Evolutionary conservation across 2,888 invertebrate genomes (phyloP).

Genomic region (Plebejus argus): DNA sequence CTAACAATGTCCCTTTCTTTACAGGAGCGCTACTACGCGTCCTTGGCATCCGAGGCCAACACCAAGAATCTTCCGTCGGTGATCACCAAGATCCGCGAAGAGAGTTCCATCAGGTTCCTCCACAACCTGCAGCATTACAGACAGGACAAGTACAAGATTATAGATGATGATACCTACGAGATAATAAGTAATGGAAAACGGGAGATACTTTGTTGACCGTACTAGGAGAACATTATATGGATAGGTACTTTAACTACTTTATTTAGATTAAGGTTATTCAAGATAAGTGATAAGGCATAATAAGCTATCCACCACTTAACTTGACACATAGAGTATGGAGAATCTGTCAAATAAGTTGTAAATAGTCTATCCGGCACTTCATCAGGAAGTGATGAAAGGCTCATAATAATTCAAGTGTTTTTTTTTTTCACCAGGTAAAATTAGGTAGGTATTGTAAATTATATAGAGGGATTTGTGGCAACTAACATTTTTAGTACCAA

Average conservation of each 20-base stretch:
- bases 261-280: neutral
- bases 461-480: no score
- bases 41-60: conserved; percentile 83
- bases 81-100: conserved; percentile 85
- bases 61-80: conserved; percentile 83
- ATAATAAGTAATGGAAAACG: conserved; percentile 70
- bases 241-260: conserved; percentile 34
- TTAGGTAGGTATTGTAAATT: no score
- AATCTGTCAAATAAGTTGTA: no score
- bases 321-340: no score
- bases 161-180: conserved; percentile 84
- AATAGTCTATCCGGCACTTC: no score
- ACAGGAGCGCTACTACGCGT: conserved; percentile 86
- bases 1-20: conserved; percentile 43
- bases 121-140: conserved; percentile 84
- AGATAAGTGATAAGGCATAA: no score
- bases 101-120: conserved; percentile 82
- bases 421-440: no score
- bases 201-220: conserved; percentile 70
- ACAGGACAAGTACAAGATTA: conserved; percentile 83
- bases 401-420: no score
- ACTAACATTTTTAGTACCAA: no score
- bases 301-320: no score
- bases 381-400: no score
- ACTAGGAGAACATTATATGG: conserved; percentile 38